Base-by-base conservation (phyloP, 2,797 vertebrate species). In the Astyanax mexicanus region DNA sequence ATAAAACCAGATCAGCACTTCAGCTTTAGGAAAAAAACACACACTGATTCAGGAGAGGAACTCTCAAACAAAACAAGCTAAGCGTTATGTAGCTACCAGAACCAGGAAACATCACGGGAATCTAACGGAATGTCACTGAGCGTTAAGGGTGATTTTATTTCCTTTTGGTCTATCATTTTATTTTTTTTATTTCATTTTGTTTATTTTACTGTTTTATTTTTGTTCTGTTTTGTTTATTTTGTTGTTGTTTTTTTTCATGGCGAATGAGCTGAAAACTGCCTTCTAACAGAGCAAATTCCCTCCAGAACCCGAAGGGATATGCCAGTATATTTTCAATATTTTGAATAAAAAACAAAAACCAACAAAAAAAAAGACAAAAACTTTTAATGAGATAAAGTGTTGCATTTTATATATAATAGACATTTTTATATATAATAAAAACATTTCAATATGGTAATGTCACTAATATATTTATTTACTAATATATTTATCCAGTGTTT, bases 381-480 rank as follows among this genome's bases (percentile, higher is more conserved):
- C 86, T 58, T 32, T 83, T 91, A 91, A 92, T 89, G 84, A 93
- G 90, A 93, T 91, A 94, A 87, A 84, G 93, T 96, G 91, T 97
- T 98, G 96, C 97, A 96, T 98, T 95, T 96, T 93, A 90, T 94
- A 95, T 93, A 91, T 89, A 90, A 86, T 88, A 88, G 90, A 86
- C 77, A 68, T 83, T 75, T 80, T 78, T 82, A 38, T 80, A 80
- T 83, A 83, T 80, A 80, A 95, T 93, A 93, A 93, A n/a, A 94
- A 96, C 91, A 95, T 96, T 95, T 96, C 95, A 97, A 93, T 96
- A 96, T 95, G 95, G 94, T 94, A 93, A 91, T 93, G 95, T 96
- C 95, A 93, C 91, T 94, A 95, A 97, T 96, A 95, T 98, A 98
- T 98, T 98, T 98, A 98, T 98, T 98, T 98, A 95, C 96, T 98